These are phyloP conservation scores for Phorcus lineatus DNA, from an alignment of 2,888 invertebrate genomes.

Conservation along the genomic window DNA sequence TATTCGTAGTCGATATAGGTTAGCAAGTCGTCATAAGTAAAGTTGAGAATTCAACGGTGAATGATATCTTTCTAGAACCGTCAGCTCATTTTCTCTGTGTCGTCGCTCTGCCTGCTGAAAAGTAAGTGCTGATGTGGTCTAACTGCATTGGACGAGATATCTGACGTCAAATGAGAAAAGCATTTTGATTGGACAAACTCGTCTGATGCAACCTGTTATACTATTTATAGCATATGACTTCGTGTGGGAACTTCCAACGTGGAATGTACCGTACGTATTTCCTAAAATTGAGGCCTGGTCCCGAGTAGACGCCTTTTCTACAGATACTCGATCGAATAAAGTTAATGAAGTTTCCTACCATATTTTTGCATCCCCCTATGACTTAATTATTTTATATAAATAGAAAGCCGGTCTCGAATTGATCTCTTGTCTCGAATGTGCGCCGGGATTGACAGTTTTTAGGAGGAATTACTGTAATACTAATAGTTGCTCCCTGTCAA, in stretches of 20 bases:
- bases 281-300: too few relatives aligned
- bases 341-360: too few relatives aligned
- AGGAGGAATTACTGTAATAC: too few relatives aligned
- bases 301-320: too few relatives aligned
- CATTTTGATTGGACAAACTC: neutral
- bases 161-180: neutral
- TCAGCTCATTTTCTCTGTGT: slow-evolving; percentile 1
- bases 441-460: too few relatives aligned
- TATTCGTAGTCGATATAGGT: slow-evolving; percentile 32
- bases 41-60: neutral
- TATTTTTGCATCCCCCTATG: too few relatives aligned
- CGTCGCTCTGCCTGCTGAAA: neutral
- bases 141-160: slow-evolving; percentile 14
- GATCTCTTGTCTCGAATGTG: too few relatives aligned
- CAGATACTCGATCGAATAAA: too few relatives aligned
- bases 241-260: neutral
- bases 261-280: too few relatives aligned
- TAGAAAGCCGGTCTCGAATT: too few relatives aligned
- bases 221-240: neutral
- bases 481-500: too few relatives aligned
- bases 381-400: too few relatives aligned
- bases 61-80: neutral
- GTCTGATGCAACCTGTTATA: neutral
- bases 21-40: neutral
- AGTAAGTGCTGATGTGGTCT: slow-evolving; percentile 27